phyloP scores from a whole-genome alignment of 2,797 vertebrate genomes.

The Diplodus sargus region DNA sequence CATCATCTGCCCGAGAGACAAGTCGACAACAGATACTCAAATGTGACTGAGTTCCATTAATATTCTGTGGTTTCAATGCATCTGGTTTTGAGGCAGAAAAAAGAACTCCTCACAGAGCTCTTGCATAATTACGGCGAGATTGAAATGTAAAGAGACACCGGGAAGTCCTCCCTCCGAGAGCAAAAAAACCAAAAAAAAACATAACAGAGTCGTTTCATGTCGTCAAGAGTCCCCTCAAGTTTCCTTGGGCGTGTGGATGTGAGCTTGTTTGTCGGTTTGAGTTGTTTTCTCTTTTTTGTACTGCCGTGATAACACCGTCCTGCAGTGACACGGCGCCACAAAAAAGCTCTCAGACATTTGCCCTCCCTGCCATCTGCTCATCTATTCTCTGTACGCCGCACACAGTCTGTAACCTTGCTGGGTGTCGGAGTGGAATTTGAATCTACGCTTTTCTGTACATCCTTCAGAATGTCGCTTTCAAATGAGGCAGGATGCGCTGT shows the following conservation, averaged over 20 bases:
- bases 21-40: background rate
- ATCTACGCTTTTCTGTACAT: background rate
- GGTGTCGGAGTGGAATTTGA: background rate
- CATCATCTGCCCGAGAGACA: background rate
- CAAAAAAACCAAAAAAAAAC: background rate
- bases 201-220: background rate
- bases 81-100: slow-evolving; percentile 20
- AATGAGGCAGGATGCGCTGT: slow-evolving; percentile 12
- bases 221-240: background rate
- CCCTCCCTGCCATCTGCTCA: slow-evolving; percentile 47
- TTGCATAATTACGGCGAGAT: slow-evolving; percentile 29
- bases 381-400: background rate
- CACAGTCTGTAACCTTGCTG: background rate
- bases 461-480: background rate
- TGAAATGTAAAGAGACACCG: slow-evolving; percentile 29
- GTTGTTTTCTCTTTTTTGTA: background rate
- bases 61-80: slow-evolving; percentile 32
- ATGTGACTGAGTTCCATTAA: slow-evolving; percentile 26
- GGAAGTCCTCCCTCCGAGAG: slow-evolving; percentile 15
- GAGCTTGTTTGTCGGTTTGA: background rate
- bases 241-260: background rate
- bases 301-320: background rate
- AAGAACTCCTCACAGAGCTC: slow-evolving; percentile 24
- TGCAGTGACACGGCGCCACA: slow-evolving; percentile 18
- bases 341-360: slow-evolving; percentile 26